phyloP scores from a whole-genome alignment of 2,888 invertebrate species.

The Flexamia atlantica region DNA sequence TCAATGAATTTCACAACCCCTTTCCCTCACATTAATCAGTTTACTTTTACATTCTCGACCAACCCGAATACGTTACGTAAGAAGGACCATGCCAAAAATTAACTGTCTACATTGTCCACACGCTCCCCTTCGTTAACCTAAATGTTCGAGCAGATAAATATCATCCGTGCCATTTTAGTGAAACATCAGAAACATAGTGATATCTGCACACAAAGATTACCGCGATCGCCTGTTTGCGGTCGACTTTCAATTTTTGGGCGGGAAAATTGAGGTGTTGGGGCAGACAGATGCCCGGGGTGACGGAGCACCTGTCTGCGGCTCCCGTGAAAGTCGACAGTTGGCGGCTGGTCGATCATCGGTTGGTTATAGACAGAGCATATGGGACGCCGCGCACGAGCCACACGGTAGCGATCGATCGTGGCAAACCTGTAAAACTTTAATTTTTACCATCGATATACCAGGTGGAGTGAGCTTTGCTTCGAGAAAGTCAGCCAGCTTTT shows the following conservation, averaged over 20 bases:
- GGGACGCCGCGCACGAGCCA: not conserved
- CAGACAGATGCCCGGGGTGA: conserved; percentile 27
- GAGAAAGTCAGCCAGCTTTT: too few species aligned
- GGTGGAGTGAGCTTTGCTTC: too few species aligned
- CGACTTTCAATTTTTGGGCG: conserved; percentile 37
- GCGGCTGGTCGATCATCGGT: conserved; percentile 2
- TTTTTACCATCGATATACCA: too few species aligned
- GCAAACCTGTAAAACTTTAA: too few species aligned
- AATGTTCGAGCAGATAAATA: too few species aligned
- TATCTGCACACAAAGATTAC: not conserved
- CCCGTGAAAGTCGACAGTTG: conserved; percentile 15
- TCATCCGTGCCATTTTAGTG: not conserved
- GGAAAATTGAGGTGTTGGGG: conserved; percentile 27
- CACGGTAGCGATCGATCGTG: not conserved
- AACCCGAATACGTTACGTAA: too few species aligned
- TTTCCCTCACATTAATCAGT: too few species aligned
- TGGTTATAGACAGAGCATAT: conserved; percentile 24
- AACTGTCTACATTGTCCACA: too few species aligned
- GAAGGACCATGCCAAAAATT: too few species aligned
- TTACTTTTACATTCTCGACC: too few species aligned
- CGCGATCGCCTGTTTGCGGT: not conserved
- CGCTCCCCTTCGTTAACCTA: too few species aligned
- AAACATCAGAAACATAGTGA: not conserved
- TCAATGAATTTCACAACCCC: too few species aligned
- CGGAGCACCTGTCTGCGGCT: not conserved